Base-by-base conservation (phyloP, 2,797 vertebrate genomes). In the Antennarius maculatus region DNA sequence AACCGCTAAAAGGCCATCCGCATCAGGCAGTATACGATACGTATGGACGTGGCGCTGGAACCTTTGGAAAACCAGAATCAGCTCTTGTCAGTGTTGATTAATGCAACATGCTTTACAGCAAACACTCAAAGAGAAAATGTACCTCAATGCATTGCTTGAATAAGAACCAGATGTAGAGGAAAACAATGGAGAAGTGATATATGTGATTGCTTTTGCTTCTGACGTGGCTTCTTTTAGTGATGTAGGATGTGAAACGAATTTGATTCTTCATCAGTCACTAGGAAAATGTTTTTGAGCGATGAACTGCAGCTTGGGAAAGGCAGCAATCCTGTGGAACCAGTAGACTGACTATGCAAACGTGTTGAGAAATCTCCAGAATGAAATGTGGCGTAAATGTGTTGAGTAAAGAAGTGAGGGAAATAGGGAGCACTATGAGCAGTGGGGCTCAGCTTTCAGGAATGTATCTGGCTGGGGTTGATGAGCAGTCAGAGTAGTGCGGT, bases 21-120 rank as follows among this genome's bases (percentile, higher is more conserved):
- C 77, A 10, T 95, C 94, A 5, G 93, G 93, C 15, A 95, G 92
- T 57, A 95, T 92, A 16, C 95, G 92, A 76, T 95, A 95, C 1
- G 95, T 95, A 85, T 95, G 94, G 71, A 95, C 93, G 28, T 95
- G 93, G 17, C 93, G 83, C 47, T 94, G 93, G 69, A 93, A 95
- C 83, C 95, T 95, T 76, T 34, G 62, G 31, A 77, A 34, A 71
- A 58, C 29, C 57, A 62, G 60, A 78, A 69, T 52, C 4, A 37
- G 14, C 11, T 42, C 3, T 12, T 17, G 17, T 66, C 57, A 60
- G 50, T 27, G 65, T 37, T 17, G 39, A 34, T 34, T 34, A 34
- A 8, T 46, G 37, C 41, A 63, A 57, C 42, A 50, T 2, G 3
- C 37, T n/a, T 65, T 39, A 15, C 39, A 60, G 61, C 23, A 60